Evolutionary conservation across 2,113 vertebrate species (phyloP), one percentile per base, ranked within the genome.

Genomic region (Motacilla alba): DNA sequence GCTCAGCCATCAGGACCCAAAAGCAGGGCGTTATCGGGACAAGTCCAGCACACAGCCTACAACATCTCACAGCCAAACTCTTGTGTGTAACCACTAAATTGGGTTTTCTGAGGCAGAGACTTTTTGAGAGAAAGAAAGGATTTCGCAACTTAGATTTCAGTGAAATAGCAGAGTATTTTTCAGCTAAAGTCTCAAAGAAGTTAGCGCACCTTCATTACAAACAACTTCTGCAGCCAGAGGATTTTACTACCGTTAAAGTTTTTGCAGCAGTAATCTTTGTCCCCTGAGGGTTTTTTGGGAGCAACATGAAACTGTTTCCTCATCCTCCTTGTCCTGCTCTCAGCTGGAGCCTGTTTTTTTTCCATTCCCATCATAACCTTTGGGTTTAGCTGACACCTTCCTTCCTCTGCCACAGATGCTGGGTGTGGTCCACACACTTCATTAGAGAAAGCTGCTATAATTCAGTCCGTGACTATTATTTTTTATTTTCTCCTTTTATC

Each of bases 251-350:
- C 79, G 62, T 53, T 83, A 70, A 86, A 90, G 90, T 81, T 96
- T 93, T 90, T 90, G 33, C 64, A 94, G 87, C 85, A 90, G 66
- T 94, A 90, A 94, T 90, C 90, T 89, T 93, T 85, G 77, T 96
- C 68, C 83, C 95, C 66, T 33, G 90, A 90, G 96, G 96, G 67
- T 30, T 83, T 86, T 37, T 79, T 72, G 80, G 93, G 83, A 97
- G 92, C 91, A 97, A 96, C 88, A 91, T 88, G 90, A 96, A 96
- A 94, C 92, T 63, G 20, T 93, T 94, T 96, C 79, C 92, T 95
- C 79, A 90, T 92, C 79, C 76, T 96, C 52, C 60, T 52, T 89
- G 79, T 93, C 52, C 76, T 86, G 35, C 64, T 90, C 91, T 95
- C 94, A 74, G 90, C 91, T 95, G 94, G 92, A 96, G 89, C 66